Evolutionary conservation across 2,113 vertebrate species (phyloP).

Genomic region (Platichthys stellatus): DNA sequence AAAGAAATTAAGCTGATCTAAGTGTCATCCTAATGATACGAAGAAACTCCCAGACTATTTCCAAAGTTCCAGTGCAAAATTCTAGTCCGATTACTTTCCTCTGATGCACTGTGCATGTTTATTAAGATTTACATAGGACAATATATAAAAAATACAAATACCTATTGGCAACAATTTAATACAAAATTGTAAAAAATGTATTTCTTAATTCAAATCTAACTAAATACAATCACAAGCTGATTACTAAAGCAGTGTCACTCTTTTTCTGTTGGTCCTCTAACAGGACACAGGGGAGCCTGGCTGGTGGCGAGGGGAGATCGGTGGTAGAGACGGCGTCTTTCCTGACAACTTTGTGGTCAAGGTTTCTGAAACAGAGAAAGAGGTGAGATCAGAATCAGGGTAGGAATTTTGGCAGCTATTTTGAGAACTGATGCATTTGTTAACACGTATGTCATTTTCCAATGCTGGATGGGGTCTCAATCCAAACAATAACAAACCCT

Average conservation of each 20-base stretch:
- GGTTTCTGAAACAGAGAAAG: constrained; percentile 89
- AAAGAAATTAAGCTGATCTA: no score
- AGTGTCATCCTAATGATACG: no score
- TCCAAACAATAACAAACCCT: no score
- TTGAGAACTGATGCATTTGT: neutral
- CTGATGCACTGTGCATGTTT: no score
- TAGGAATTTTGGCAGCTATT: neutral
- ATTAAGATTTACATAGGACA: no score
- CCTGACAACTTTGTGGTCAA: constrained; percentile 91
- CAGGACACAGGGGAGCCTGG: constrained; percentile 93
- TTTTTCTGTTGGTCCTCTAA: constrained; percentile 28
- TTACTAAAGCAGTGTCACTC: neutral
- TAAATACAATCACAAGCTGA: neutral
- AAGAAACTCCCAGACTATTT: no score
- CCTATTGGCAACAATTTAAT: no score
- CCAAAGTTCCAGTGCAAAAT: no score
- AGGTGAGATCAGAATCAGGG: constrained; percentile 81
- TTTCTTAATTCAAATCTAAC: neutral
- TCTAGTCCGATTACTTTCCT: neutral
- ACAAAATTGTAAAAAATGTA: neutral
- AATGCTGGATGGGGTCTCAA: neutral
- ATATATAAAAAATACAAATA: no score
- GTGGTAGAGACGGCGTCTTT: constrained; percentile 91
- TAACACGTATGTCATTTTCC: neutral
- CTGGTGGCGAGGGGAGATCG: constrained; percentile 94